A percentile compares a stretch with the other conserved stretches of the same genome.
Evolutionary conservation across 92 coral and sea anemone species (phyloP).

Genomic region (Umimayanthus kanabou): DNA sequence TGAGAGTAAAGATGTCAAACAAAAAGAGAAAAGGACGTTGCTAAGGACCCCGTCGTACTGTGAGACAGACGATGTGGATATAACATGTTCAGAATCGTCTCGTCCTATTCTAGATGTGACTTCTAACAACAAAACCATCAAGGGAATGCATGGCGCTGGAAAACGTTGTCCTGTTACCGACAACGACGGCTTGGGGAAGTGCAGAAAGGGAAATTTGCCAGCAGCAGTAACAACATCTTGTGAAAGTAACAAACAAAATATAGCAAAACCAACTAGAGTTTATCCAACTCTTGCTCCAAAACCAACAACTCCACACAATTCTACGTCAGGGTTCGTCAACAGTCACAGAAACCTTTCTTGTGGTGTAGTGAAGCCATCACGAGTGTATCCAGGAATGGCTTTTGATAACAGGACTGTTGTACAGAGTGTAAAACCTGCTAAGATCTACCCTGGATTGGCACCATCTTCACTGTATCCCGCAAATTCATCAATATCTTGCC

Average conservation of each 20-base stretch:
- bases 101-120: conserved; percentile 12
- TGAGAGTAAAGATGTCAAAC: conserved; percentile 51
- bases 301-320: background rate
- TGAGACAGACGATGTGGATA: conserved; percentile 7
- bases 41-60: conserved; percentile 18
- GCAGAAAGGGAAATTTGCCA: conserved; percentile 23
- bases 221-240: conserved; percentile 11
- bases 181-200: background rate
- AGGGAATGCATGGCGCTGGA: background rate
- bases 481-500: background rate
- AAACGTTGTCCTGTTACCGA: conserved; percentile 7
- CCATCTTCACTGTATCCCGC: background rate
- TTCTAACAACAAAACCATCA: background rate
- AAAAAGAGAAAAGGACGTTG: conserved; percentile 34
- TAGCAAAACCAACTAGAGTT: conserved; percentile 11
- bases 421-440: conserved; percentile 8
- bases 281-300: conserved; percentile 33
- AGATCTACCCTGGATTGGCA: background rate
- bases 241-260: background rate
- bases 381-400: conserved; percentile 15
- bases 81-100: conserved; percentile 27
- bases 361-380: conserved; percentile 16
- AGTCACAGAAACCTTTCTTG: conserved; percentile 18
- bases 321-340: conserved; percentile 11
- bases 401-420: conserved; percentile 2